Evolutionary conservation across 2,113 vertebrate genomes (phyloP), one percentile per base, ranked within the genome.

Genomic region (Oryctolagus cuniculus): DNA sequence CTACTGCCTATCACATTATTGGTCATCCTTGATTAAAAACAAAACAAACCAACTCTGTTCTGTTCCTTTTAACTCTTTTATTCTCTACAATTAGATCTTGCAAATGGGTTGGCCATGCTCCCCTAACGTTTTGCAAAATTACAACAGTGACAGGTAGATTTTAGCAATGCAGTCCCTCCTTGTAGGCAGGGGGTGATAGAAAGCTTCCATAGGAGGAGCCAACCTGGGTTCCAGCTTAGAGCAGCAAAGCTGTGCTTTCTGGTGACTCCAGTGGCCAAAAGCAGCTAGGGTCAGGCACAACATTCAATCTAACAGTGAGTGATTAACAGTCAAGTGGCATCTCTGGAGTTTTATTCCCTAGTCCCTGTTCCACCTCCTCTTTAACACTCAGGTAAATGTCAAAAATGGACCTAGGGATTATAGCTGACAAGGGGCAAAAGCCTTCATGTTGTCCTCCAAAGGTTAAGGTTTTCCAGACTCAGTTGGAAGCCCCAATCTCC

Each of bases 391-490:
- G 97, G 98, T 98, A 98, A 98, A 97, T 97, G 98, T 98, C 98
- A 98, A 95, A 97, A 97, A 93, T 83, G 92, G 96, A 98, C 97
- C 92, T 89, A 70, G 95, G 97, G 97, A 98, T 98, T 98, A 98
- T 93, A 98, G 97, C 98, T 97, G 98, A 98, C 98, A 98, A 96
- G 98, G 97, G 97, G 98, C 97, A 98, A 98, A 98, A 95, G 97
- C 97, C 96, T 98, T 97, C 96, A 22, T 96, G 95, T 98, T 97
- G 98, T 99, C 98, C 98, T 98, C 98, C 98, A 98, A 98, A 99
- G 98, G 98, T 99, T 98, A 98, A 98, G 98, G 98, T 98, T 98
- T 98, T 97, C 97, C 98, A 97, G 95, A 97, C 97, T 97, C 95
- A 95, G 96, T 98, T 98, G 98, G 98, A 98, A 98, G 98, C 96